phyloP scores from a whole-genome alignment of 1,140 invertebrate genomes.

The Drosophila albomicans region DNA sequence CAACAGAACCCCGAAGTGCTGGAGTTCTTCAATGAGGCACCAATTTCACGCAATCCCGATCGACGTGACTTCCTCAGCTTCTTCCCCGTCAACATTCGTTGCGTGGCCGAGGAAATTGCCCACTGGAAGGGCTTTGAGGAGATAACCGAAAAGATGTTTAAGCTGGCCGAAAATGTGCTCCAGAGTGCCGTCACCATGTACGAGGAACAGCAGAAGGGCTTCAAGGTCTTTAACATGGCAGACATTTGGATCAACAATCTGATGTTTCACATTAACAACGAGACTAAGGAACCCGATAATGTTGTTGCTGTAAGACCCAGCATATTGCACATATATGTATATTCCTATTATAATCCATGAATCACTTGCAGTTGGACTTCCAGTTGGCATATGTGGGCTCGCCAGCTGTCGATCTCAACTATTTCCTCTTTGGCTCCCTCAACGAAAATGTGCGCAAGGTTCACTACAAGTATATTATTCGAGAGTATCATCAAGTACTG shows the following conservation, averaged over 20 bases:
- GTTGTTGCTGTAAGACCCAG: slow-evolving; percentile 86
- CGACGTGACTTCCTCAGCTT: slow-evolving; percentile 78
- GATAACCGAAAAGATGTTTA: slow-evolving; percentile 83
- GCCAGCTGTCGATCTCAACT: slow-evolving; percentile 86
- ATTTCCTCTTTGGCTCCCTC: slow-evolving; percentile 87
- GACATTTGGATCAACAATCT: slow-evolving; percentile 90
- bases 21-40: slow-evolving; percentile 78
- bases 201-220: slow-evolving; percentile 85
- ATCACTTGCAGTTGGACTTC: slow-evolving; percentile 86
- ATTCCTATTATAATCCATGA: neutral
- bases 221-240: slow-evolving; percentile 88
- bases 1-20: slow-evolving; percentile 68
- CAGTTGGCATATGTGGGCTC: slow-evolving; percentile 87
- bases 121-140: slow-evolving; percentile 82
- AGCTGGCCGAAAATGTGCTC: slow-evolving; percentile 77
- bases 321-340: neutral
- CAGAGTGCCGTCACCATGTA: slow-evolving; percentile 74
- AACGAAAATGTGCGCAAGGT: slow-evolving; percentile 86
- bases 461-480: slow-evolving; percentile 86
- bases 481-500: slow-evolving; percentile 85
- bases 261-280: slow-evolving; percentile 87
- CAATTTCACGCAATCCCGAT: slow-evolving; percentile 81
- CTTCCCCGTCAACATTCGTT: slow-evolving; percentile 80
- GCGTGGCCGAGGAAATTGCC: slow-evolving; percentile 77
- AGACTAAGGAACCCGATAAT: slow-evolving; percentile 85